Base-by-base conservation (phyloP, 2,797 vertebrate species). In the Mareca strepera region DNA sequence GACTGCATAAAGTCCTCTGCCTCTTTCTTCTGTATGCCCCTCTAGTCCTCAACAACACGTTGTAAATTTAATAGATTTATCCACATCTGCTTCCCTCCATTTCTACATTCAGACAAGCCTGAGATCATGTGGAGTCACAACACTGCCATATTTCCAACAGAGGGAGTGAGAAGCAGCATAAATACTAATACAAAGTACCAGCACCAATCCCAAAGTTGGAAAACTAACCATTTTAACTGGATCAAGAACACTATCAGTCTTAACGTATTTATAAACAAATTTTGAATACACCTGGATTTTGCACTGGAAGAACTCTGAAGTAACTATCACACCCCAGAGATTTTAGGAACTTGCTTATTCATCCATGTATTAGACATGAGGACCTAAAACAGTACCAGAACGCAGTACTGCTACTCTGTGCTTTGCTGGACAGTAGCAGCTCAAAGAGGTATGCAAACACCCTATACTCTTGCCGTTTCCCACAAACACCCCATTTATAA, bases 401-500 rank as follows among this genome's bases (percentile, higher is more conserved):
- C 2, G 16, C 66, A 63, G 26, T 31, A 17, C 56, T 23, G 16
- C 29, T 70, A 86, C 25, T 4, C 5, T 0, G 0, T 11, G 21
- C 9, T 81, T 15, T 11, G 20, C 20, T 21, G 6, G 14, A n/a
- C 25, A 80, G 50, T 5, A 64, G 52, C 6, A 59, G 11, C 31
- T 72, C 28, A 41, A 39, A 70, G 39, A 39, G 20, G 11, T 55
- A 64, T 2, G 11, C 9, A 44, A 73, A 37, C 3, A 55, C 6
- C 6, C 9, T 17, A 60, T 14, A 56, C 11, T 29, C 14, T 23
- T 33, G 4, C 3, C 2, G 1, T 41, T 84, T 67, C 53, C 50
- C 44, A 31, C 78, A 72, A 43, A 46, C 3, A 2, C 11, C 7
- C n/a, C 14, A 10, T 63, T 33, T 29, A 35, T 1, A 2, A 75